Evolutionary conservation across 2,797 vertebrate species (phyloP).

Genomic region (Phoeniculus purpureus): DNA sequence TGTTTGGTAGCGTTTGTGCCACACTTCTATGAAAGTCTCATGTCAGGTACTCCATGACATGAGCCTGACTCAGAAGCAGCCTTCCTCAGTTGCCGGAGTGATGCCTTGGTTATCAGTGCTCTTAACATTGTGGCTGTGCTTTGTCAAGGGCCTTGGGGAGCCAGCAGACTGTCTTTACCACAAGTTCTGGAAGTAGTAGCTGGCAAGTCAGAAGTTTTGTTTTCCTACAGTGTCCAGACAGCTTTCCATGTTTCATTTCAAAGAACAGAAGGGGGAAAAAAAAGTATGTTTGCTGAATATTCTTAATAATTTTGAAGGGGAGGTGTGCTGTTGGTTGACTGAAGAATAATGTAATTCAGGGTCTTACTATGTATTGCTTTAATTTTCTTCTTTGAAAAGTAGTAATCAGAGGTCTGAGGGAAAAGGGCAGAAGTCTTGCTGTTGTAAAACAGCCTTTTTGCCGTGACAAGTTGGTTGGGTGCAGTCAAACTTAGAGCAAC

Average conservation of each 20-base stretch:
- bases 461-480: background rate
- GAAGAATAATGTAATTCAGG: accelerated
- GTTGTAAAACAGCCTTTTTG: background rate
- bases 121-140: background rate
- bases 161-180: background rate
- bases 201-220: background rate
- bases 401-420: background rate
- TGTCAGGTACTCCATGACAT: background rate
- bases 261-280: background rate
- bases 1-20: background rate
- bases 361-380: background rate
- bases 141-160: background rate
- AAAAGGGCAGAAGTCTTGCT: background rate
- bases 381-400: background rate
- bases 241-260: background rate
- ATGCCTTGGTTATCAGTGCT: background rate
- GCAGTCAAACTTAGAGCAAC: background rate
- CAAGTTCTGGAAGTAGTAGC: background rate
- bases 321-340: background rate
- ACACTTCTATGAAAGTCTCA: background rate
- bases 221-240: background rate
- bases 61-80: background rate
- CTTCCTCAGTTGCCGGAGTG: background rate
- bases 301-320: background rate
- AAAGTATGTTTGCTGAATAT: background rate